A percentile compares a stretch with the other conserved stretches of the same genome.
Conservation (phyloP, 2,888 invertebrate genomes). For the Parnassius orleans region DNA sequence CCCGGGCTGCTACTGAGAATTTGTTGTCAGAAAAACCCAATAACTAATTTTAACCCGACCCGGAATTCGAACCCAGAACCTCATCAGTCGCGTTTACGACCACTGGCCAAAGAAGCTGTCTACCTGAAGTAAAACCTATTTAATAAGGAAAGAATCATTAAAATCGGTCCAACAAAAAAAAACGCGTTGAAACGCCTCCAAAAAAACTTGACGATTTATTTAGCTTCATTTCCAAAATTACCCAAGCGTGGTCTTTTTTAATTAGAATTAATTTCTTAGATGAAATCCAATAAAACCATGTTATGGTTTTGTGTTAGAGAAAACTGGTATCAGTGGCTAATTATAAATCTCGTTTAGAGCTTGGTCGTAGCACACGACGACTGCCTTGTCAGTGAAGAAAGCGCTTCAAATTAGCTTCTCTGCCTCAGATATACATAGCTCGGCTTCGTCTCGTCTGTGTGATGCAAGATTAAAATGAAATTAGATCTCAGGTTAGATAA, state of each 20-base stretch:
- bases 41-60: too few species aligned
- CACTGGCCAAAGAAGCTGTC: too few species aligned
- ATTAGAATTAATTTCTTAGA: background rate
- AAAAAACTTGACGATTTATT: too few species aligned
- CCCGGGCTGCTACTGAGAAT: too few species aligned
- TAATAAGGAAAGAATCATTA: too few species aligned
- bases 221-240: background rate
- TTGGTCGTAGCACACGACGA: conserved; percentile 2
- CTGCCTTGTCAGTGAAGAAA: conserved; percentile 5
- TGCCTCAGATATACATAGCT: conserved; percentile 17
- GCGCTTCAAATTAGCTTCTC: conserved; percentile 12
- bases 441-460: conserved; percentile 16
- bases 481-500: conserved; percentile 1
- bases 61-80: too few species aligned
- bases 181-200: too few species aligned
- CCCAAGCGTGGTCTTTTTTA: background rate
- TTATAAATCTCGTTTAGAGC: conserved; percentile 8
- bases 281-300: background rate
- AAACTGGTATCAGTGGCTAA: conserved; percentile 13
- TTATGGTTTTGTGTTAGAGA: conserved; percentile 1
- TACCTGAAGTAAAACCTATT: too few species aligned
- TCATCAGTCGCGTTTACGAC: too few species aligned
- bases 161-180: too few species aligned
- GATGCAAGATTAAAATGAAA: conserved; percentile 21
- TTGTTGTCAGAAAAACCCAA: too few species aligned